Evolutionary conservation across 1,140 invertebrate genomes (phyloP).

Genomic region (Drosophila lini): DNA sequence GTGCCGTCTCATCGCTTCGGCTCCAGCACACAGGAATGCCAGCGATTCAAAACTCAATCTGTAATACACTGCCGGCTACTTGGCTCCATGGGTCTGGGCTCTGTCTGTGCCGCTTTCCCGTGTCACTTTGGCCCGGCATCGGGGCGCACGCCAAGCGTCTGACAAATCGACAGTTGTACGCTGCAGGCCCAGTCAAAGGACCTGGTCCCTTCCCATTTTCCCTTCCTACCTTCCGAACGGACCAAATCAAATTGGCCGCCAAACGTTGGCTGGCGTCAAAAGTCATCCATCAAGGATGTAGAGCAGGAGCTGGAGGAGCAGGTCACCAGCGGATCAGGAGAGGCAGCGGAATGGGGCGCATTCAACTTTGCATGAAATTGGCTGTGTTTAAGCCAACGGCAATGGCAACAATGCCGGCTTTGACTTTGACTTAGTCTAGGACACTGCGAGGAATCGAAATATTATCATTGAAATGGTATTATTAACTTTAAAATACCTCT

Average conservation of each 20-base stretch:
- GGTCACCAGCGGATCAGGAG: slow-evolving; percentile 31
- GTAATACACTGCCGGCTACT: slow-evolving; percentile 49
- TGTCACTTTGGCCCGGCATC: slow-evolving; percentile 1
- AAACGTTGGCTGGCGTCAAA: slow-evolving; percentile 67
- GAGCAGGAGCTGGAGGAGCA: slow-evolving; percentile 31
- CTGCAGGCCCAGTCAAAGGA: slow-evolving; percentile 48
- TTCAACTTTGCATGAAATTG: slow-evolving; percentile 80
- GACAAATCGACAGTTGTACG: slow-evolving; percentile 60
- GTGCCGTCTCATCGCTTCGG: slow-evolving; percentile 21
- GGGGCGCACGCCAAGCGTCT: slow-evolving; percentile 38
- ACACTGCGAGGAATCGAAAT: background rate
- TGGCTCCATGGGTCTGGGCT: slow-evolving; percentile 2
- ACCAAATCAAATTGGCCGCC: slow-evolving; percentile 78
- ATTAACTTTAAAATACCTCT: background rate
- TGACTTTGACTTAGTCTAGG: slow-evolving; percentile 12
- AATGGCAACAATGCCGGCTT: slow-evolving; percentile 31
- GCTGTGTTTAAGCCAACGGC: slow-evolving; percentile 54
- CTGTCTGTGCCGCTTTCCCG: slow-evolving; percentile 7
- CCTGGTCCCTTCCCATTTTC: background rate
- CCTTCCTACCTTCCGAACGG: slow-evolving; percentile 18
- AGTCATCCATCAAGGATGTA: slow-evolving; percentile 73
- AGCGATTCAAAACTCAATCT: slow-evolving; percentile 52
- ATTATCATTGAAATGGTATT: background rate
- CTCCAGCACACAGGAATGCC: slow-evolving; percentile 37
- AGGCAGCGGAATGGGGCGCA: slow-evolving; percentile 38